These are phyloP conservation scores for Melanotaenia pygmaea DNA, from an alignment of 2,797 vertebrate genomes.

Conservation along the genomic window DNA sequence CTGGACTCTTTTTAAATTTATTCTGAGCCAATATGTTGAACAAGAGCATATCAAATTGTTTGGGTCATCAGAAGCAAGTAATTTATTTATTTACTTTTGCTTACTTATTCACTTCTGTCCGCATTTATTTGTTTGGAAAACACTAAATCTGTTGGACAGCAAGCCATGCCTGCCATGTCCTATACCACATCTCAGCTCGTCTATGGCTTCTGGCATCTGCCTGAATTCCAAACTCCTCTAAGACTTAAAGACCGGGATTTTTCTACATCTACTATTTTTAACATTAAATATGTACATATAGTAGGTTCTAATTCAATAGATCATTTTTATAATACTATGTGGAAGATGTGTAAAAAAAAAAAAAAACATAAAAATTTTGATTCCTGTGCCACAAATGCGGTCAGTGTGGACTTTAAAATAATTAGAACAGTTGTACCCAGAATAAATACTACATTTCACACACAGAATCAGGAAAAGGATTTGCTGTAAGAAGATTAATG, in stretches of 20 bases:
- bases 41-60: no score
- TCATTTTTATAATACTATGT: neutral
- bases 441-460: slow-evolving; percentile 1
- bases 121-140: neutral
- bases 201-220: slow-evolving; percentile 15
- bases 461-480: neutral
- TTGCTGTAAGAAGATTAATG: slow-evolving; percentile 1
- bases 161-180: slow-evolving; percentile 29
- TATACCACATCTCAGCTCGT: slow-evolving; percentile 23
- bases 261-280: slow-evolving; percentile 16
- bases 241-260: slow-evolving; percentile 7
- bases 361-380: neutral
- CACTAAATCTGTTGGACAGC: slow-evolving; percentile 26
- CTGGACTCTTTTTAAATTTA: no score
- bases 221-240: slow-evolving; percentile 24
- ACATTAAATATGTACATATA: neutral
- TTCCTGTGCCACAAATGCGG: neutral
- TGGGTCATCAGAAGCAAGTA: no score
- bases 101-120: neutral
- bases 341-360: neutral
- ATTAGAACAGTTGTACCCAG: neutral
- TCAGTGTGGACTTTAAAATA: neutral
- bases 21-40: no score
- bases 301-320: neutral
- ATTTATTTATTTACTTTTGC: neutral